Base-by-base conservation (phyloP, 2,797 vertebrate species). In the Pangasius sanitwongsei region DNA sequence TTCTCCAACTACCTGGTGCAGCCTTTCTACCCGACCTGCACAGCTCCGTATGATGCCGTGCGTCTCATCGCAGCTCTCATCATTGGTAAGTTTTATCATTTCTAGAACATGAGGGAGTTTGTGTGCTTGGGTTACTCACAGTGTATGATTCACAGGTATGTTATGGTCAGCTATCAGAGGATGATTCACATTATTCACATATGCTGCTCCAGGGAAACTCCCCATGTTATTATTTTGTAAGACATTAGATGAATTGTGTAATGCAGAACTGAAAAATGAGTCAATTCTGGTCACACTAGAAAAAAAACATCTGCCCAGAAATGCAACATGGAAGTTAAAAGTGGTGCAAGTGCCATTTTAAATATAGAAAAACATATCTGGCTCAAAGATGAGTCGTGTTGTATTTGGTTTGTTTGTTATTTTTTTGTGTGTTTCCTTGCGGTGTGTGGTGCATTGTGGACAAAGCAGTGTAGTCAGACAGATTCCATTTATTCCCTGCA, bases 1-100 rank as follows among this genome's bases (percentile, higher is more conserved):
- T 97, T 97, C 92, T 95, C 96, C 89, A 96, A 77, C 92, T 97
- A 97, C 90, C 92, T 96, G 88, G 94, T 97, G 75, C 96, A 97
- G 89, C 96, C 97, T 1, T 97, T 97, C 92, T 97, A 96, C 90
- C 93, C 94, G 23, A 94, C 93, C 75, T 97, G 97, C 63, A 0
- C 9, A 0, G 93, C 96, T 23, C 96, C 97, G 0, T 95, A 97
- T 25, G 6, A 57, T 0, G 96, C 95, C 0, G 95, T 97, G 55
- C 95, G 96, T 37, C 94, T 97, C 89, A 94, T 97, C 1, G 96
- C 97, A 25, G 97, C 96, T 5, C 89, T 86, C 91, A 96, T 97
- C 89, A 96, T 97, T 91, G 94, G 97, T 97, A 92, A 95, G 95
- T 86, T 48, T 55, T 20, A n/a, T n/a, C 6, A 12, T 59, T 61